Conservation (phyloP, 2,888 invertebrate species). For the Eupithecia dodoneata region DNA sequence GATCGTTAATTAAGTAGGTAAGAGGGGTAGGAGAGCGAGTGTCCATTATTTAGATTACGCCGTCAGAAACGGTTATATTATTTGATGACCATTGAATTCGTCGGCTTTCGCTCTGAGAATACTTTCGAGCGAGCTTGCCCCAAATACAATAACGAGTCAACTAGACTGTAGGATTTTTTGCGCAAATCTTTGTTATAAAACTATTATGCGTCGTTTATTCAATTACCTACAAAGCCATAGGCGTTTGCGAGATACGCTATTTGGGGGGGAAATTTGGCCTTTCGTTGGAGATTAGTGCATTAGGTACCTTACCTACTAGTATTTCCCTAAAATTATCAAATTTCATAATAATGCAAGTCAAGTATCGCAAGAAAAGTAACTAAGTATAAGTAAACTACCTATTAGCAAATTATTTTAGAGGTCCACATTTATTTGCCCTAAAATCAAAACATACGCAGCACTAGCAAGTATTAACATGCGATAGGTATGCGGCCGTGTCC, state of each 20-base stretch:
- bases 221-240: not conserved
- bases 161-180: not conserved
- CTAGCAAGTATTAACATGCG: constrained; percentile 47
- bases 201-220: not conserved
- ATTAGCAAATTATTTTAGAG: not conserved
- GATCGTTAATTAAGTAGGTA: constrained; percentile 10
- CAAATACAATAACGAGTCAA: constrained; percentile 30
- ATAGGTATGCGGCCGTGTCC: constrained; percentile 64
- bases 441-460: constrained; percentile 7
- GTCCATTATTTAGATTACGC: constrained; percentile 11
- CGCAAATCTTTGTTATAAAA: not conserved
- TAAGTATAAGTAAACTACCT: not conserved
- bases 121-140: constrained; percentile 25
- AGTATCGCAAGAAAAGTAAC: not conserved
- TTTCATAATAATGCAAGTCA: not conserved
- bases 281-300: not conserved
- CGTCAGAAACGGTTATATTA: constrained; percentile 18
- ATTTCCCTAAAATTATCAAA: not conserved
- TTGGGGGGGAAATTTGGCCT: not conserved
- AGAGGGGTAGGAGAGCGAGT: constrained; percentile 12
- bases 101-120: constrained; percentile 36
- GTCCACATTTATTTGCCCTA: not conserved
- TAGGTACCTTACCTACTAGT: not conserved
- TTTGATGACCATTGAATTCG: constrained; percentile 40
- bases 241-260: too few relatives aligned